Base-by-base conservation (phyloP, 2,113 vertebrate genomes). In the Lepus americanus region DNA sequence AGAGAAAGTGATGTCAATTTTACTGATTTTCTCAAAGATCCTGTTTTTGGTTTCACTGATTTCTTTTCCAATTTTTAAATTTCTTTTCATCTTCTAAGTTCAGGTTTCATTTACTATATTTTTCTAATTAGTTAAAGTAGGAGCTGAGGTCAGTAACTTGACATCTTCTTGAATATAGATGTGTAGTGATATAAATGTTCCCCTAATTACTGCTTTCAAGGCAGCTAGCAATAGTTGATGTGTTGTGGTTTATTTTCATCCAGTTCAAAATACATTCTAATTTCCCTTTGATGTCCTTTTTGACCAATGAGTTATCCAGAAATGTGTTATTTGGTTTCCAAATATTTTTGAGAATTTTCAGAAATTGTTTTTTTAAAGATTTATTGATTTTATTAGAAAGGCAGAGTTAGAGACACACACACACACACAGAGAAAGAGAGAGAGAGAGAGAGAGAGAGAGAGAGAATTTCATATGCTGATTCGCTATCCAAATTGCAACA, bases 21-120 rank as follows among this genome's bases (percentile, higher is more conserved):
- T 72, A 69, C 6, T 67, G 20, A 69, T 81, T 70, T 23, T 78
- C 36, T 89, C 27, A 51, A 94, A 76, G 73, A 95, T 82, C 16
- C 74, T 82, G 23, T 20, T 63, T 36, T 86, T 66, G 0, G 13
- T 85, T 86, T 78, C 2, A 33, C 27, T 87, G 20, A 33, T 51
- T 93, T 78, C 14, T 89, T 3, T 87, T 63, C 11, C 55, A 9
- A 77, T 77, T 80, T 78, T 59, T 72, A 85, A 19, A 27, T 51
- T 89, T 80, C 69, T 33, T 77, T 94, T 86, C 27, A 76, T 86
- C 33, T 64, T 3, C 33, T 22, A 89, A 31, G 8, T 80, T 61
- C 44, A 19, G 6, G 19, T 67, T 55, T 78, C 36, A n/a, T n/a
- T 87, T n/a, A 7, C 2, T 70, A 4, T 66, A 49, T 78, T 64